These are phyloP conservation scores for Clitarchus hookeri DNA, from an alignment of 2,888 invertebrate genomes.

Conservation along the genomic window DNA sequence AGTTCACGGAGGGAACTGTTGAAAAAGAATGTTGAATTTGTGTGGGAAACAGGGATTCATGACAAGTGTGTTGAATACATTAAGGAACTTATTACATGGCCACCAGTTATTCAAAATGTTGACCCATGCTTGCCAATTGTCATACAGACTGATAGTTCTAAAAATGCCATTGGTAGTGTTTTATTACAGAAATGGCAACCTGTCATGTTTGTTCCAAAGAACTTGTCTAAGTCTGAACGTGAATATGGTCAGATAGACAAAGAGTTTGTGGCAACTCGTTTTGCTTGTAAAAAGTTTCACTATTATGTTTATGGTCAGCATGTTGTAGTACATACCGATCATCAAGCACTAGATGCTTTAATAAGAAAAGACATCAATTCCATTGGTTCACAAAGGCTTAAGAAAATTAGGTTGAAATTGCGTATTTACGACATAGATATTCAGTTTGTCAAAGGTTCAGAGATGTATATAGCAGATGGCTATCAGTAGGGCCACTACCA, in stretches of 20 bases:
- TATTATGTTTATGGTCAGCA: too few relatives aligned
- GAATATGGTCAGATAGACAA: too few relatives aligned
- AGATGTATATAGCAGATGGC: not conserved
- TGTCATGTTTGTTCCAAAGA: too few relatives aligned
- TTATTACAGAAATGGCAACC: not conserved
- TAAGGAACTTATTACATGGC: not conserved
- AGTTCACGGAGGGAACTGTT: not conserved
- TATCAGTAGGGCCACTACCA: not conserved
- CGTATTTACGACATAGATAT: not conserved
- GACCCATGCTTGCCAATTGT: not conserved
- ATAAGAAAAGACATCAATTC: not conserved
- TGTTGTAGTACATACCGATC: too few relatives aligned
- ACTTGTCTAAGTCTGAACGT: too few relatives aligned
- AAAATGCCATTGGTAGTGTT: not conserved
- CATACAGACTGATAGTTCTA: not conserved
- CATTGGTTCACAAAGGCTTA: not conserved
- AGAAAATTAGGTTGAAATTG: not conserved
- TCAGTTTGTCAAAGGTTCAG: not conserved
- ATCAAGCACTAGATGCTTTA: not conserved
- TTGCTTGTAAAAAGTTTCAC: too few relatives aligned
- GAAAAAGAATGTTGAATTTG: not conserved
- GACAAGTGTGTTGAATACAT: not conserved
- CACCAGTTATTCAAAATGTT: not conserved
- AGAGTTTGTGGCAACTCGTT: too few relatives aligned
- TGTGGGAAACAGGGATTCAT: not conserved